Evolutionary conservation across 2,888 invertebrate species (phyloP).

Genomic region (Lamellibrachia satsuma): DNA sequence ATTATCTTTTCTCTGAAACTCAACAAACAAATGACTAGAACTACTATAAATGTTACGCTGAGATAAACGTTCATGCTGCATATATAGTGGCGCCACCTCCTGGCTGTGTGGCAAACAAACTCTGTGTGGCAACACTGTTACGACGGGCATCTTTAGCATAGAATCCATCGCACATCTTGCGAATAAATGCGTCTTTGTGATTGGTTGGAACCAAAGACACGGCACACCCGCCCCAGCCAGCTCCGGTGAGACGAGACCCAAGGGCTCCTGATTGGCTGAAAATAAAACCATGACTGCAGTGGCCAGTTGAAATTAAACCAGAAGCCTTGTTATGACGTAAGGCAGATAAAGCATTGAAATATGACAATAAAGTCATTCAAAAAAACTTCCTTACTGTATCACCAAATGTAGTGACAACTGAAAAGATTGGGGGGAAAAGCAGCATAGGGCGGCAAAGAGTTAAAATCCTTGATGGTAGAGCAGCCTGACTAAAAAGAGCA

Average conservation of each 20-base stretch:
- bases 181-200: constrained; percentile 65
- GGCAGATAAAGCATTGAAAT: background rate
- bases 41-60: background rate
- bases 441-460: no score
- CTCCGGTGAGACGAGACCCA: constrained; percentile 95
- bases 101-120: constrained; percentile 23
- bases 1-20: background rate
- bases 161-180: constrained; percentile 34
- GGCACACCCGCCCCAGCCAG: constrained; percentile 97
- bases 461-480: no score
- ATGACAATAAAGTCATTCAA: no score
- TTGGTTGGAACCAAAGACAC: constrained; percentile 82
- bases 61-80: background rate
- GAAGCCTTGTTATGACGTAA: background rate
- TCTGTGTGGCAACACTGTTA: background rate
- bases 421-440: no score
- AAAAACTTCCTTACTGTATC: no score
- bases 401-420: no score
- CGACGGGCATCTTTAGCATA: constrained; percentile 26
- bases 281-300: constrained; percentile 14
- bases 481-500: no score
- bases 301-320: background rate
- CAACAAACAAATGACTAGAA: background rate
- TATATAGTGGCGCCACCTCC: constrained; percentile 20
- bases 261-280: constrained; percentile 70